Evolutionary conservation across 2,797 vertebrate genomes (phyloP).

Genomic region (Hippoglossus hippoglossus): DNA sequence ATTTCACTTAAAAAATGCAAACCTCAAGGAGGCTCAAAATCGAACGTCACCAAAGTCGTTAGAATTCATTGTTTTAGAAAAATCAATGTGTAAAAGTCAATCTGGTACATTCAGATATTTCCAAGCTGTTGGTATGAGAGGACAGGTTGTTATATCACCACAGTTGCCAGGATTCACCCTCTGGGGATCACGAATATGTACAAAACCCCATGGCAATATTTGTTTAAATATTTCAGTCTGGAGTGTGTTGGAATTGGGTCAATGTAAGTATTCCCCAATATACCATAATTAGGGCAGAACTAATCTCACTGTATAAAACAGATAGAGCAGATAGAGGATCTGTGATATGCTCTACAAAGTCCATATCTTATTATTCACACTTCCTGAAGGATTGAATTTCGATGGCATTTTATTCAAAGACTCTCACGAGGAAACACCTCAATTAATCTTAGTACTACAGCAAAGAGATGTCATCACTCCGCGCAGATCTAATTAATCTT

Average conservation of each 20-base stretch:
- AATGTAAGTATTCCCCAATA: background rate
- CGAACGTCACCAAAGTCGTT: no score
- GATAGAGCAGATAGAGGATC: background rate
- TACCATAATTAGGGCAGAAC: background rate
- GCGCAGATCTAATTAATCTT: conserved; percentile 55
- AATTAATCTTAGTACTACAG: conserved; percentile 52
- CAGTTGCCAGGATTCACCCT: no score
- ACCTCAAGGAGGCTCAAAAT: no score
- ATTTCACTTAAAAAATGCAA: no score
- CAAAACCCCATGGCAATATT: no score
- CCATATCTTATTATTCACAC: conserved; percentile 28
- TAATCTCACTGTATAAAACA: conserved; percentile 1
- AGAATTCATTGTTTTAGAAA: no score
- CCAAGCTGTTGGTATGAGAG: no score
- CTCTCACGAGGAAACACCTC: conserved; percentile 41
- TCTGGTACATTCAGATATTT: no score
- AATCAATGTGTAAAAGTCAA: no score
- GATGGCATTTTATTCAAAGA: conserved; percentile 50
- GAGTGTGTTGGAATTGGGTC: conserved; percentile 8
- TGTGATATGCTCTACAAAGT: conserved; percentile 4
- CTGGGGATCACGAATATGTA: no score
- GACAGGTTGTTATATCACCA: no score
- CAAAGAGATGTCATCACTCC: conserved; percentile 28
- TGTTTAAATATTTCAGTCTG: no score
- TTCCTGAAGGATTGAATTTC: conserved; percentile 33